Evolutionary conservation across 2,113 vertebrate genomes (phyloP).

Genomic region (Diglossa brunneiventris): DNA sequence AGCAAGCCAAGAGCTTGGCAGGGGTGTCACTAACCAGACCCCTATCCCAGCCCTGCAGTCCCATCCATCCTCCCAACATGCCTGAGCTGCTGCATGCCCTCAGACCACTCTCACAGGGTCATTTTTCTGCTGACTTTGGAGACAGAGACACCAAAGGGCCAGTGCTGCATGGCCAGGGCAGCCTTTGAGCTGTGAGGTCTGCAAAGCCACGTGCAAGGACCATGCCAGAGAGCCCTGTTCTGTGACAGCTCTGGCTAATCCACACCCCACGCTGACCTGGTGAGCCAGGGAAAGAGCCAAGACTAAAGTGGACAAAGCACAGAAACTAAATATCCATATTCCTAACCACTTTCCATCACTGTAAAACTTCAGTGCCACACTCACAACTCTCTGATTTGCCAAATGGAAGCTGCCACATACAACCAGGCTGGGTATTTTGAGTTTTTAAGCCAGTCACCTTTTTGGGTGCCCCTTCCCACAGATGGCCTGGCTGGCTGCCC

Average conservation of each 20-base stretch:
- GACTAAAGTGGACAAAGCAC: neutral
- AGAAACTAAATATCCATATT: neutral
- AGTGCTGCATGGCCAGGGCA: accelerated
- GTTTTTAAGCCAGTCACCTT: neutral
- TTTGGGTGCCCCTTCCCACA: neutral
- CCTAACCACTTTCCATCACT: neutral
- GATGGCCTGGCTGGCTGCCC: neutral
- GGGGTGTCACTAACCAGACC: neutral
- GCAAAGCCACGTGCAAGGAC: accelerated
- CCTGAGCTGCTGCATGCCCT: neutral
- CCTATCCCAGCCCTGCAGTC: neutral
- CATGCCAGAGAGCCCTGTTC: neutral
- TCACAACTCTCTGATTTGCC: neutral
- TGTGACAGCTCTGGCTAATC: neutral
- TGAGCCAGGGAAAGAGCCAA: neutral
- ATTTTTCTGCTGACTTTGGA: neutral
- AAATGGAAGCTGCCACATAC: neutral
- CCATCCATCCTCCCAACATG: neutral
- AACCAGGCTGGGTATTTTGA: neutral
- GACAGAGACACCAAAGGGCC: neutral
- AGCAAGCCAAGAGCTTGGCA: neutral
- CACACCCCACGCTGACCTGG: accelerated
- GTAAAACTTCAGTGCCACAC: neutral
- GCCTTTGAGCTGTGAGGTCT: neutral
- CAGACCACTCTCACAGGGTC: neutral